Evolutionary conservation across 2,888 invertebrate genomes (phyloP), one percentile per base, ranked within the genome.

Genomic region (Eupeodes latifasciatus): DNA sequence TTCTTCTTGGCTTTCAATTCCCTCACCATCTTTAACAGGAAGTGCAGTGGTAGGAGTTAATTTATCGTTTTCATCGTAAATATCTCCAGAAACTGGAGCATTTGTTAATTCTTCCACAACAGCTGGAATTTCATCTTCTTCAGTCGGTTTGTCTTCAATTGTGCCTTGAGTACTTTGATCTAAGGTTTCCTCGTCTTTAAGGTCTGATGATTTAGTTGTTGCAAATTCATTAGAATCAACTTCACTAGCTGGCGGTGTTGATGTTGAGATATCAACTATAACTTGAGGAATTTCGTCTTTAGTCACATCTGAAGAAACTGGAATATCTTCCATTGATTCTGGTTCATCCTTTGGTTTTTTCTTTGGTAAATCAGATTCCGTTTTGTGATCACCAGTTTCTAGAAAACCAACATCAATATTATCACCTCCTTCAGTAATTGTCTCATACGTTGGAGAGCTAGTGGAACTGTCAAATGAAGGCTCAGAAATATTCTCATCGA

Each of bases 151-250:
- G 40, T 64, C 74, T 57, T 78, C 74, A 53, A 36, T 14, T 1
- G 16, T 10, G 27, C 9, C 47, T 62, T 69, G 57, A 9, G 71
- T 64, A 27, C 11, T 72, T 11, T 82, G 57, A 36, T 64, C 64
- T 66, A 14, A 36, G 4, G 34, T 40, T n/a, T 40, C 5, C 2
- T 64, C 55, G 6, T 51, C 61, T 27, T 67, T 67, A 5, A 12
- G 0, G 5, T 55, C 19, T 1, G 81, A 27, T 0, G 82, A 74
- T n/a, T 19, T 78, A 44, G 16, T 57, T 11, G 75, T 62, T 4
- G 81, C 59, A 12, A 90, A 27, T 84, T 89, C 89, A 62, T 51
- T 67, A 7, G 80, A 61, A n/a, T 89, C 89, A 71, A 47, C 62
- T 0, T 57, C 40, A 47, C 76, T 71, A 3, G 4, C 47, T 59